Evolutionary conservation across 2,888 invertebrate genomes (phyloP).

Genomic region (Argyresthia goedartella): DNA sequence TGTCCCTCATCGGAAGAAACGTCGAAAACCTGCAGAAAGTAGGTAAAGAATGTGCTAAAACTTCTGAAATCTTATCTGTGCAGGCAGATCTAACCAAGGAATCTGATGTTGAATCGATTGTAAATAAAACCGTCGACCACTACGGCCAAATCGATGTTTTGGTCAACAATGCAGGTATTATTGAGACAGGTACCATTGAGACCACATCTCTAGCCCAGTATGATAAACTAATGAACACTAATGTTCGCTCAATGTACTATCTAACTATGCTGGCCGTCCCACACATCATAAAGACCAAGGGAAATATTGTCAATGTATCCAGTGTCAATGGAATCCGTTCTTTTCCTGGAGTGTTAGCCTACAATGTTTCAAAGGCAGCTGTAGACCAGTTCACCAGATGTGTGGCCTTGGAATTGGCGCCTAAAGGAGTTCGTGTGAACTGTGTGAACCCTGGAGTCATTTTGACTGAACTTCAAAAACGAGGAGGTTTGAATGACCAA

Average conservation of each 20-base stretch:
- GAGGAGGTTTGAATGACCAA: conserved; percentile 87
- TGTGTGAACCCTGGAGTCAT: conserved; percentile 95
- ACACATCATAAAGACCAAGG: conserved; percentile 84
- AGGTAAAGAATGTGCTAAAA: conserved; percentile 45
- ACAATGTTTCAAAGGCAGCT: conserved; percentile 93
- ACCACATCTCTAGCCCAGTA: conserved; percentile 88
- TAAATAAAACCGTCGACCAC: conserved; percentile 79
- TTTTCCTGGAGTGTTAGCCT: conserved; percentile 91
- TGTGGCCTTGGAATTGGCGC: conserved; percentile 87
- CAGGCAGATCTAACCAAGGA: conserved; percentile 82
- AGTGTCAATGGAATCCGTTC: conserved; percentile 93
- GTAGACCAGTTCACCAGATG: conserved; percentile 96
- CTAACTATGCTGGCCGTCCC: conserved; percentile 91
- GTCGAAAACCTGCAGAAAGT: conserved; percentile 70
- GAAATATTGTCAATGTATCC: conserved; percentile 96
- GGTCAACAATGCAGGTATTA: conserved; percentile 90
- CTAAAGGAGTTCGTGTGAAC: conserved; percentile 89
- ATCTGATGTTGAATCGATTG: conserved; percentile 77
- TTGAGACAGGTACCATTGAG: conserved; percentile 88
- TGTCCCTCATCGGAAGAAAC: conserved; percentile 81
- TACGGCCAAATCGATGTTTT: conserved; percentile 86
- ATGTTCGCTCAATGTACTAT: conserved; percentile 86
- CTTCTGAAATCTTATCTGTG: conserved; percentile 66
- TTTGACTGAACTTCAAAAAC: conserved; percentile 87
- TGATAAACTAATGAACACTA: conserved; percentile 90